These are phyloP conservation scores for Aphelenchoides bicaudatus DNA, from an alignment of 2,888 invertebrate genomes.

Conservation along the genomic window DNA sequence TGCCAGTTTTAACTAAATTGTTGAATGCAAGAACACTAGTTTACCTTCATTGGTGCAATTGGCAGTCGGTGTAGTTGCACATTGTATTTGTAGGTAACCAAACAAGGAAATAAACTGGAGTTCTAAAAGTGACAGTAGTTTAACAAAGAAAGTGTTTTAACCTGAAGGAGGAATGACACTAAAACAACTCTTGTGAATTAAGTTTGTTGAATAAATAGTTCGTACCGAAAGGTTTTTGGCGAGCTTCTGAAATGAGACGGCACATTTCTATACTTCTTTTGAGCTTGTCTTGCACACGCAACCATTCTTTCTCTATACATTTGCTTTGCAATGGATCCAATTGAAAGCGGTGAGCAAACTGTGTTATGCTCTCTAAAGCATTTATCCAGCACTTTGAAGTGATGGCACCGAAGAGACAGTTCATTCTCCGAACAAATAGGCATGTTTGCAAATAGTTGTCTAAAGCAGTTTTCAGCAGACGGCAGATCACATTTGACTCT, in stretches of 20 bases:
- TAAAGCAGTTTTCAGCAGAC: constrained; percentile 36
- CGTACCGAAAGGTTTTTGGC: too few species aligned
- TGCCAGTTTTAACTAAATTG: too few species aligned
- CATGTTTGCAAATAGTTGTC: constrained; percentile 39
- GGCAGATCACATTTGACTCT: constrained; percentile 16
- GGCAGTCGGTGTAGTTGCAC: constrained; percentile 24
- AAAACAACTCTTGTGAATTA: too few species aligned
- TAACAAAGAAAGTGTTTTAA: neutral
- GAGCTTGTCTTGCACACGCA: constrained; percentile 26
- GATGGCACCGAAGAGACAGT: constrained; percentile 35
- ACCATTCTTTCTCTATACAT: constrained; percentile 30
- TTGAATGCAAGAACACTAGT: too few species aligned
- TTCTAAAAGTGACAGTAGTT: constrained; percentile 24
- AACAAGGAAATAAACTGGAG: constrained; percentile 43
- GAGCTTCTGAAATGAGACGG: too few species aligned
- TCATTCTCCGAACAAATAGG: constrained; percentile 36
- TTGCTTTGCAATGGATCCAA: constrained; percentile 32
- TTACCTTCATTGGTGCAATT: constrained; percentile 36
- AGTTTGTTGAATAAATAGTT: too few species aligned
- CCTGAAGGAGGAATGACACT: too few species aligned
- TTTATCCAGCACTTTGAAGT: constrained; percentile 36
- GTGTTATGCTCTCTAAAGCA: constrained; percentile 30
- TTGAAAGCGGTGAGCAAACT: constrained; percentile 32
- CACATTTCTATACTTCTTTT: constrained; percentile 29
- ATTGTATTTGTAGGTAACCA: constrained; percentile 39